These are phyloP conservation scores for Phrixothrix hirtus DNA, from an alignment of 2,888 invertebrate species.

Conservation along the genomic window DNA sequence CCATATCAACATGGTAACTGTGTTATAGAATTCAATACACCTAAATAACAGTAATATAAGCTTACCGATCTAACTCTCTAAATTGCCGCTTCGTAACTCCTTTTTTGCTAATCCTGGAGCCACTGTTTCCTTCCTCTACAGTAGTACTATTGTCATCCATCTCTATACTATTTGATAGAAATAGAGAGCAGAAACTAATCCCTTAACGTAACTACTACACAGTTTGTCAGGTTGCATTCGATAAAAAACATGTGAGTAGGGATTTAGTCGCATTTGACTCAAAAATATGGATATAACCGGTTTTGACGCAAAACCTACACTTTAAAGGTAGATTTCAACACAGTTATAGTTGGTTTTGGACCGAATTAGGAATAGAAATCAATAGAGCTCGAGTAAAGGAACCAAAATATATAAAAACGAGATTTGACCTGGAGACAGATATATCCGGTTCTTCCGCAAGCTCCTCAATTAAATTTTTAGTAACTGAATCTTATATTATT, in stretches of 20 bases:
- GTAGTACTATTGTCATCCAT: background rate
- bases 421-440: no score
- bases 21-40: no score
- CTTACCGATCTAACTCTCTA: background rate
- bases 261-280: background rate
- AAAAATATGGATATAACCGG: background rate
- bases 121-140: background rate
- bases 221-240: background rate
- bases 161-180: no score
- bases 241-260: background rate
- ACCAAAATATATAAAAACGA: no score
- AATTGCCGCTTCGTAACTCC: background rate
- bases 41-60: background rate
- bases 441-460: no score
- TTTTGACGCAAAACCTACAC: background rate
- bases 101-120: background rate
- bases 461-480: no score
- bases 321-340: background rate
- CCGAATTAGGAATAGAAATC: background rate
- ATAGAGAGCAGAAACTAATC: background rate
- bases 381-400: no score
- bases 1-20: no score
- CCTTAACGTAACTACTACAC: background rate
- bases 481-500: no score
- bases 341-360: background rate